Evolutionary conservation across 1,140 invertebrate species (phyloP), one percentile per base, ranked within the genome.

Genomic region (Drosophila repletoides): DNA sequence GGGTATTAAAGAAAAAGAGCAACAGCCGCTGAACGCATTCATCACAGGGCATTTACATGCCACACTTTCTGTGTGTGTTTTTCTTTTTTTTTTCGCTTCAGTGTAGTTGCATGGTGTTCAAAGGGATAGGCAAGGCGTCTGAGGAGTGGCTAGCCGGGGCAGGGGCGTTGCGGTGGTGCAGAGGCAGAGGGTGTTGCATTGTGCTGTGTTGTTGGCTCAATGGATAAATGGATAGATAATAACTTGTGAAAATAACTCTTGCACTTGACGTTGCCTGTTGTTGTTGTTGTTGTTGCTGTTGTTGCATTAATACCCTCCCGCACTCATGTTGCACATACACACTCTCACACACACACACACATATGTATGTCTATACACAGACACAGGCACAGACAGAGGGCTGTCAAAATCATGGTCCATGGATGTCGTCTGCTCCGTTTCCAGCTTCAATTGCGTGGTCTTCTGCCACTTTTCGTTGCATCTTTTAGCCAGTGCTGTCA

Each of bases 241-340:
- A 84, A 84, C 80, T 84, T 84, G 80, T 84, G 79, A 79, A 86
- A 84, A 84, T 86, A 84, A 75, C 79, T 79, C 72, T 86, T 74
- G 71, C 79, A 84, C 80, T 84, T 84, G 79, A 79, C 26, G 45
- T 40, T 43, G 63, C 28, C 19, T 48, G 55, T 53, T 46, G 53
- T 52, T 56, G 67, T 29, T 46, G 9, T 12, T 22, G 43, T 43
- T 43, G 33, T 55, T 22, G 41, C 21, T 48, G 24, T 34, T 48
- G 46, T 22, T 12, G 51, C 60, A 55, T 45, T 43, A 31, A 64
- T 55, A 48, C 61, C 49, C 65, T 29, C 48, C 31, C 65, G 40
- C 48, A 61, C 66, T 61, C 64, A 51, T 46, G 53, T 29, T 34
- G 31, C 45, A 38, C 51, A 46, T 38, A 63, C 40, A 24, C 53